phyloP scores from a whole-genome alignment of 2,797 vertebrate species.

The Sorex maritimensis region DNA sequence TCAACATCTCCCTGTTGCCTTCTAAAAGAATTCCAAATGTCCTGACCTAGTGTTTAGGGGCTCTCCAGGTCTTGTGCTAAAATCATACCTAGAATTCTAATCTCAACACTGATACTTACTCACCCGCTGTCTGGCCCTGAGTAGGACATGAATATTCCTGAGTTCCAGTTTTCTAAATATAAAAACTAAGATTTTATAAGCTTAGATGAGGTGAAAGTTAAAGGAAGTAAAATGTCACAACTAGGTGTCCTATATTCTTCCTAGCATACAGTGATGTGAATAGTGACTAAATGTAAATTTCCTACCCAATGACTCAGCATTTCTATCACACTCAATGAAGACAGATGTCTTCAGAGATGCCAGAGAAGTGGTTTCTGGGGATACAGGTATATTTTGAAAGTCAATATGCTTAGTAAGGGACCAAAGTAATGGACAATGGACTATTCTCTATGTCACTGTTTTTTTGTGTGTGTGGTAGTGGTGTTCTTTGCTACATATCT shows the following conservation, averaged over 20 bases:
- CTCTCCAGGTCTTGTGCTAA: slow-evolving; percentile 50
- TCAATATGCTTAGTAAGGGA: background rate
- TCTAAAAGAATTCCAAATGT: slow-evolving; percentile 72
- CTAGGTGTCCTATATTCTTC: background rate
- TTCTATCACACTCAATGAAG: background rate
- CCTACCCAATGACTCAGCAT: background rate
- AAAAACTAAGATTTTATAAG: background rate
- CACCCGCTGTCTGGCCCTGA: background rate
- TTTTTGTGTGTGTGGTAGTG: background rate
- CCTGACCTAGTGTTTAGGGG: slow-evolving; percentile 11
- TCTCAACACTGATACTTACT: background rate
- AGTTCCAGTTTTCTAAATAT: slow-evolving; percentile 28
- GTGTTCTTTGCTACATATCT: background rate
- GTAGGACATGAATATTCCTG: background rate
- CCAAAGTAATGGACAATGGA: background rate
- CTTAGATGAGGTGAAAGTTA: background rate
- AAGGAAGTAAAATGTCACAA: background rate
- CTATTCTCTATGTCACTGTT: background rate
- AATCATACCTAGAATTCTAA: slow-evolving; percentile 21
- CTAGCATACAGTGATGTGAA: background rate
- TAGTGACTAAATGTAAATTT: slow-evolving; percentile 6
- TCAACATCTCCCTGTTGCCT: slow-evolving; percentile 85
- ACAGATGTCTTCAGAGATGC: background rate
- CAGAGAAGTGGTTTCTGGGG: slow-evolving; percentile 7
- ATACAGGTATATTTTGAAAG: slow-evolving; percentile 44